Conservation (phyloP, 92 coral and sea anemone species). For the Heteractis magnifica region DNA sequence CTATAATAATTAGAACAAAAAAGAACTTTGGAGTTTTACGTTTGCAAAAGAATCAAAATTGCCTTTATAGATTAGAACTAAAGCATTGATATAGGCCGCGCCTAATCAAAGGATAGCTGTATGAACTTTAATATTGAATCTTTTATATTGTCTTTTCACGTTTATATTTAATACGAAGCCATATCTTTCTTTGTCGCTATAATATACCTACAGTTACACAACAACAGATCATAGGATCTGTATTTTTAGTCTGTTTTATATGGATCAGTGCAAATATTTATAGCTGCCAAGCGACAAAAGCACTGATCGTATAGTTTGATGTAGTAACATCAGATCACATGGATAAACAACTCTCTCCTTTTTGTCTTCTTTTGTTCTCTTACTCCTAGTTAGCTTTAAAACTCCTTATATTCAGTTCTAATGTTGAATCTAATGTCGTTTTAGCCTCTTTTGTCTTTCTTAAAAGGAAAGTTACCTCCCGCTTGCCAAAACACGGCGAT, state of each 20-base stretch:
- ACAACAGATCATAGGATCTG: background rate
- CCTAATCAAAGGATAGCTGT: too few species aligned
- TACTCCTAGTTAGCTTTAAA: background rate
- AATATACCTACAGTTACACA: background rate
- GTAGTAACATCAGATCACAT: background rate
- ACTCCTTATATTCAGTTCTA: background rate
- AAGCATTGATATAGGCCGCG: too few species aligned
- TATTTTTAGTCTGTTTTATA: background rate
- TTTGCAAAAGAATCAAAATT: background rate
- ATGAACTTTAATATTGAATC: too few species aligned
- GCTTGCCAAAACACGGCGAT: background rate
- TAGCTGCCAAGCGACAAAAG: background rate
- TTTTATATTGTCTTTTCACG: background rate
- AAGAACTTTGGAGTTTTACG: background rate
- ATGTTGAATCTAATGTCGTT: background rate
- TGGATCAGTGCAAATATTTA: background rate
- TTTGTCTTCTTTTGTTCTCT: background rate
- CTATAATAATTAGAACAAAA: background rate
- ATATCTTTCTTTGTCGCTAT: background rate
- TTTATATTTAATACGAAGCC: background rate
- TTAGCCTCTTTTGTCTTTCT: background rate
- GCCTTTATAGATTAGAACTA: background rate
- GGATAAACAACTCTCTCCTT: background rate
- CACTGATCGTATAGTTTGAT: background rate
- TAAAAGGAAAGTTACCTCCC: background rate